phyloP scores from a whole-genome alignment of 1,140 invertebrate genomes.

The Ceratina japonica region DNA sequence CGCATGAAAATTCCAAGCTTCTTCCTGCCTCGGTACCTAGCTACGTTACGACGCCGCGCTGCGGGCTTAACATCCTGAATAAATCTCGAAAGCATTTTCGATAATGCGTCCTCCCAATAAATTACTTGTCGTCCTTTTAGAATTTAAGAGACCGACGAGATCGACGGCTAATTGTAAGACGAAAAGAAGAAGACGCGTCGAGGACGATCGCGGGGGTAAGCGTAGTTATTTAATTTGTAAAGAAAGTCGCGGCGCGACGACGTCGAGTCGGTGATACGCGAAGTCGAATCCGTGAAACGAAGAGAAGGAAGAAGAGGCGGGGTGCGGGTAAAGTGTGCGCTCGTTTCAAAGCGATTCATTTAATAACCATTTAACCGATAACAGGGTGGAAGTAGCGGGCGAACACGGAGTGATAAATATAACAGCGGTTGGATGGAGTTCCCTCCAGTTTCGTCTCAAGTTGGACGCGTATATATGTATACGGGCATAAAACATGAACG shows the following conservation, averaged over 20 bases:
- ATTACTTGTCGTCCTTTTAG: not conserved
- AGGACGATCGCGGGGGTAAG: too few species aligned
- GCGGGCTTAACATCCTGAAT: not conserved
- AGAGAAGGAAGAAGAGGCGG: not conserved
- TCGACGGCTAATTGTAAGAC: too few species aligned
- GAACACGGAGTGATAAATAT: slow-evolving; percentile 44
- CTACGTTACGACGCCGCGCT: not conserved
- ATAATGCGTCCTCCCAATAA: not conserved
- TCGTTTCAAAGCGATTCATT: slow-evolving; percentile 42
- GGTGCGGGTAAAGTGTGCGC: not conserved
- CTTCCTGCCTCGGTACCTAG: not conserved
- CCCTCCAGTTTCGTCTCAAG: slow-evolving; percentile 30
- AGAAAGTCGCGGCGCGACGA: too few species aligned
- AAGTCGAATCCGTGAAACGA: not conserved
- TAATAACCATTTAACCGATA: slow-evolving; percentile 51
- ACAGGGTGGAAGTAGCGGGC: slow-evolving; percentile 25
- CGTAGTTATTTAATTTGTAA: too few species aligned
- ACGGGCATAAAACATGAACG: slow-evolving; percentile 40
- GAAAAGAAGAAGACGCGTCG: too few species aligned
- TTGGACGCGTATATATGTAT: slow-evolving; percentile 47
- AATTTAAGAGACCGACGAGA: too few species aligned
- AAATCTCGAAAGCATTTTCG: not conserved
- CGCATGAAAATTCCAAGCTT: slow-evolving; percentile 8
- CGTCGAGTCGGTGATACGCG: not conserved
- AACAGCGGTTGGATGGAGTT: slow-evolving; percentile 34